Conservation (phyloP, 2,888 invertebrate species). For the Cantharis rustica region DNA sequence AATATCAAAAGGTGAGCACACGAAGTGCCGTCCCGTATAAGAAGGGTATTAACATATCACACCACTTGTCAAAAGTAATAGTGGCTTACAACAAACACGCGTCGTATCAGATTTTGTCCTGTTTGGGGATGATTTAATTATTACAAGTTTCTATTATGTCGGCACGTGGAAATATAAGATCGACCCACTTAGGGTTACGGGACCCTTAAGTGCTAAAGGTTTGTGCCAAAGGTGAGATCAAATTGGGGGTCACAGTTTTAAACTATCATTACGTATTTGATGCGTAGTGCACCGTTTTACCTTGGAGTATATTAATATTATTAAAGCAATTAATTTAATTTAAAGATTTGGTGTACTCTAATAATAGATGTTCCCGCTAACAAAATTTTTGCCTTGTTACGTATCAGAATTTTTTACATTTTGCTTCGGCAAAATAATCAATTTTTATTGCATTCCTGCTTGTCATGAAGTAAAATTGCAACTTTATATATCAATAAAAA, state of each 20-base stretch:
- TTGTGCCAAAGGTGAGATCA: conserved; percentile 23
- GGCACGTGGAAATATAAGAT: conserved; percentile 27
- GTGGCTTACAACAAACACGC: conserved; percentile 22
- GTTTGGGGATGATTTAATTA: conserved; percentile 28
- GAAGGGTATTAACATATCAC: conserved; percentile 22
- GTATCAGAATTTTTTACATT: neutral
- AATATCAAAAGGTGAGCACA: neutral
- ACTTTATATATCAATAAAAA: neutral
- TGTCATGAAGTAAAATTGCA: neutral
- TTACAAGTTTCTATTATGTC: conserved; percentile 24
- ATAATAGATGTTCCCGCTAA: neutral
- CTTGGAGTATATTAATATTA: neutral
- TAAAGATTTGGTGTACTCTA: neutral
- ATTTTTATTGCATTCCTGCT: neutral
- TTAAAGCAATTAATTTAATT: neutral
- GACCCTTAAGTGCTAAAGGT: conserved; percentile 24
- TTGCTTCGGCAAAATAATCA: neutral
- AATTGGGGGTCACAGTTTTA: conserved; percentile 26
- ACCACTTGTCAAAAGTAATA: conserved; percentile 21
- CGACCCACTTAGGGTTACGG: conserved; percentile 22
- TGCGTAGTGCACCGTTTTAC: neutral
- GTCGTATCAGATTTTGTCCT: conserved; percentile 26
- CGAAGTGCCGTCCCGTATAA: conserved; percentile 18
- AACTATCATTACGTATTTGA: conserved; percentile 4
- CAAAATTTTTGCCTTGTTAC: neutral